These are phyloP conservation scores for Cacoxenus indagator DNA, from an alignment of 2,888 invertebrate genomes.

Conservation along the genomic window DNA sequence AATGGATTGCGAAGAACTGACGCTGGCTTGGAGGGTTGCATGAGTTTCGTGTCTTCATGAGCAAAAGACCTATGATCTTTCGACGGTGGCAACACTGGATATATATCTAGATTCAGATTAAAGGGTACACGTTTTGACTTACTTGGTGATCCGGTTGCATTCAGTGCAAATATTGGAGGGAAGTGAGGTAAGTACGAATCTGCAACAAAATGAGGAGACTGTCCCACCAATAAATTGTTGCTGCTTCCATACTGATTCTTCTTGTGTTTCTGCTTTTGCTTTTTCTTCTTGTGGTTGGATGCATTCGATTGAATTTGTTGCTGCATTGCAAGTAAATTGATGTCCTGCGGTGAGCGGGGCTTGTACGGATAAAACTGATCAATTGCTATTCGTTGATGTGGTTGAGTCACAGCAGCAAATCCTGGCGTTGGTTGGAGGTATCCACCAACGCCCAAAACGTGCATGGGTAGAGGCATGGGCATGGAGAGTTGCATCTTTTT, in stretches of 20 bases:
- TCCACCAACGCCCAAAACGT: conserved; percentile 26
- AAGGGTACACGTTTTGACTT: conserved; percentile 72
- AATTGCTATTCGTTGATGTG: conserved; percentile 62
- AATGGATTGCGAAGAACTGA: conserved; percentile 58
- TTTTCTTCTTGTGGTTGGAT: conserved; percentile 53
- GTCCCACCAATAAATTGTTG: conserved; percentile 48
- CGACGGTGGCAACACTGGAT: conserved; percentile 72
- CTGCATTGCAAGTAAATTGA: conserved; percentile 79
- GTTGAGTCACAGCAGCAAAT: conserved; percentile 33
- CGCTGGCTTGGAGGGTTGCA: conserved; percentile 57
- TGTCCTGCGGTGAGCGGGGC: conserved; percentile 81
- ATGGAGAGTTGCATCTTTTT: conserved; percentile 62
- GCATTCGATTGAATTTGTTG: conserved; percentile 45
- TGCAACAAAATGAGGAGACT: conserved; percentile 58
- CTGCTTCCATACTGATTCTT: conserved; percentile 38
- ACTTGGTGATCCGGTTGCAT: conserved; percentile 54
- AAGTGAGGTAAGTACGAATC: conserved; percentile 48
- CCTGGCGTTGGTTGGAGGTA: conserved; percentile 14
- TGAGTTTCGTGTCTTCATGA: conserved; percentile 52
- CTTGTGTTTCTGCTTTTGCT: conserved; percentile 40
- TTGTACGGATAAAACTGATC: conserved; percentile 81
- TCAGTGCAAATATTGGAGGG: conserved; percentile 51
- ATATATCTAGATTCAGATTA: conserved; percentile 78
- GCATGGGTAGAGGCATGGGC: conserved; percentile 53
- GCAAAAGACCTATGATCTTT: conserved; percentile 46